phyloP scores from a whole-genome alignment of 1,140 invertebrate species.

The Drosophila kohkoa region DNA sequence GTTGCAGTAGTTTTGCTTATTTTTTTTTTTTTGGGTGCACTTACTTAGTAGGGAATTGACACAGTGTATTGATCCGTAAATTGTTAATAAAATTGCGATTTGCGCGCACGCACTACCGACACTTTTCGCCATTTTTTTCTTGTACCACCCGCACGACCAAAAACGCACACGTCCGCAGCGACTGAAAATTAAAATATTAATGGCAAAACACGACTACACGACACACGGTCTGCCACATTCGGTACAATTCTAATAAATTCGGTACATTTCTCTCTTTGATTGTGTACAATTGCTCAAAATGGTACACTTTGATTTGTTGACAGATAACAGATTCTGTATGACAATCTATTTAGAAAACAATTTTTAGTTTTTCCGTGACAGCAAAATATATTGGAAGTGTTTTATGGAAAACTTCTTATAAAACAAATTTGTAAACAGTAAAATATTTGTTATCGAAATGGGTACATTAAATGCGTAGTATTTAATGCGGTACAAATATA shows the following conservation, averaged over 20 bases:
- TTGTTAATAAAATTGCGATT: constrained; percentile 65
- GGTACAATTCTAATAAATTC: neutral
- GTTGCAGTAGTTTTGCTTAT: constrained; percentile 13
- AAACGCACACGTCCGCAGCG: constrained; percentile 47
- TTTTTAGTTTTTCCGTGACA: too few species aligned
- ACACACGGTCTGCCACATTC: neutral
- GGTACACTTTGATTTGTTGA: neutral
- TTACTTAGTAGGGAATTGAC: constrained; percentile 60
- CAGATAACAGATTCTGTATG: neutral
- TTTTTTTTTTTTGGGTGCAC: constrained; percentile 31
- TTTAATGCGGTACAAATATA: constrained; percentile 1
- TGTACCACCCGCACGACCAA: constrained; percentile 45
- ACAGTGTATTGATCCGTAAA: constrained; percentile 52
- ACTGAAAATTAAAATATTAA: constrained; percentile 58
- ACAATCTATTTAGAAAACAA: too few species aligned
- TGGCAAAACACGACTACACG: constrained; percentile 26
- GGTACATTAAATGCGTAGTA: neutral
- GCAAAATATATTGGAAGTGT: too few species aligned
- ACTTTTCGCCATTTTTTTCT: constrained; percentile 70
- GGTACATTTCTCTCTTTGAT: neutral
- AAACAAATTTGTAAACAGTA: too few species aligned
- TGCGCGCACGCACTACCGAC: constrained; percentile 73
- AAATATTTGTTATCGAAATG: neutral
- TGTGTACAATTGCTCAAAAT: constrained; percentile 2
- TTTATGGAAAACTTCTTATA: too few species aligned